These are phyloP conservation scores for Bombus sylvicola DNA, from an alignment of 1,140 invertebrate genomes.

Conservation along the genomic window DNA sequence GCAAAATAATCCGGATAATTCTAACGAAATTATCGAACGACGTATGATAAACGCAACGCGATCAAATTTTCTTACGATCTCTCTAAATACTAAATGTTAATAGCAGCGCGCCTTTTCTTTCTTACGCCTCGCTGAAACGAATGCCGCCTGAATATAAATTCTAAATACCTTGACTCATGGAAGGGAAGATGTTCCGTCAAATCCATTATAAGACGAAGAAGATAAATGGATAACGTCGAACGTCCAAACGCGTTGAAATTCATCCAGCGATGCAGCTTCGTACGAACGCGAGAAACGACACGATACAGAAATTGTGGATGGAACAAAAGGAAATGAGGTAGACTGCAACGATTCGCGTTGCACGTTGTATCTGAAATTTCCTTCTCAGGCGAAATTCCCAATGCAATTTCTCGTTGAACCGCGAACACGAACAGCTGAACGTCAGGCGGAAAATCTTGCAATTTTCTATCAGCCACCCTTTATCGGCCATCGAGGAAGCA, in stretches of 20 bases:
- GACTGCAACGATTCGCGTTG: neutral
- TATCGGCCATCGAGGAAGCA: neutral
- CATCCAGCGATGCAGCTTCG: fast-evolving
- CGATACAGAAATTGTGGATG: neutral
- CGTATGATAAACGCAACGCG: too few relatives aligned
- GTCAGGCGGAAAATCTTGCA: neutral
- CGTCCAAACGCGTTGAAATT: neutral
- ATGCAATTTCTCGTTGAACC: neutral
- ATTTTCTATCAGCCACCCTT: neutral
- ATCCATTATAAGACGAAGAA: too few relatives aligned
- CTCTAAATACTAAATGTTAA: fast-evolving
- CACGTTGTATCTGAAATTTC: neutral
- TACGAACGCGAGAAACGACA: neutral
- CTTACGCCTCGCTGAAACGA: too few relatives aligned
- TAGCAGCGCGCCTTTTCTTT: too few relatives aligned
- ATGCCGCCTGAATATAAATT: too few relatives aligned
- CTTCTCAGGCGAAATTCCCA: neutral
- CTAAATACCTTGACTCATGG: too few relatives aligned
- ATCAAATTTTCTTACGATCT: too few relatives aligned
- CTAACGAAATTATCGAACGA: too few relatives aligned
- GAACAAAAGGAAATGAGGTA: neutral
- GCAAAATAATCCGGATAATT: too few relatives aligned
- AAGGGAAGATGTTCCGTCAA: too few relatives aligned
- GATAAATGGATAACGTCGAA: neutral
- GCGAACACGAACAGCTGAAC: neutral